A percentile compares a stretch with the other conserved stretches of the same genome.
Evolutionary conservation across 2,797 vertebrate species (phyloP).

Genomic region (Fratercula arctica): DNA sequence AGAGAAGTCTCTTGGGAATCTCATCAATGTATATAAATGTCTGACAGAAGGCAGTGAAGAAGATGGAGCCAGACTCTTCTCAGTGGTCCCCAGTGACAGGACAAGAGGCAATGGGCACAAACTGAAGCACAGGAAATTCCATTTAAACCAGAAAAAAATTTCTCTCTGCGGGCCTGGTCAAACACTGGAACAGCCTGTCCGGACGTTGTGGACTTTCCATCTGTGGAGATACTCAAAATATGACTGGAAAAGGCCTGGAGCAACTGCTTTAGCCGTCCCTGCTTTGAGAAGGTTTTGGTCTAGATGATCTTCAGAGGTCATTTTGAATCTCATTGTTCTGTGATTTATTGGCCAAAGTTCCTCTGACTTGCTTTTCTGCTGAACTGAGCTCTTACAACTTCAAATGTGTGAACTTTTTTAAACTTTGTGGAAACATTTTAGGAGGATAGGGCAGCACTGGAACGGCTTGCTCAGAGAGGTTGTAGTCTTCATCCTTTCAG

Average conservation of each 20-base stretch:
- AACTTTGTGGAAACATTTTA: neutral
- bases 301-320: neutral
- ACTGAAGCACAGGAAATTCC: neutral
- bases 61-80: neutral
- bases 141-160: neutral
- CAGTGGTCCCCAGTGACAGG: neutral
- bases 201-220: neutral
- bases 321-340: neutral
- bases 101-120: neutral
- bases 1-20: neutral
- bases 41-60: neutral
- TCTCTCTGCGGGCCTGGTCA: neutral
- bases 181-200: neutral
- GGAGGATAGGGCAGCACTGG: neutral
- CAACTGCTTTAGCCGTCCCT: neutral
- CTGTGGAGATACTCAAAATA: neutral
- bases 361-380: neutral
- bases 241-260: neutral
- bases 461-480: neutral
- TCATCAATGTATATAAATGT: neutral
- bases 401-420: neutral
- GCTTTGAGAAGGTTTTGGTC: neutral
- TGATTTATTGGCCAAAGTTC: neutral
- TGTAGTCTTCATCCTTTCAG: neutral
- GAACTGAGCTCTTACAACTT: neutral